Evolutionary conservation across 1,140 invertebrate species (phyloP), one percentile per base, ranked within the genome.

Genomic region (Neodiprion fabricii): DNA sequence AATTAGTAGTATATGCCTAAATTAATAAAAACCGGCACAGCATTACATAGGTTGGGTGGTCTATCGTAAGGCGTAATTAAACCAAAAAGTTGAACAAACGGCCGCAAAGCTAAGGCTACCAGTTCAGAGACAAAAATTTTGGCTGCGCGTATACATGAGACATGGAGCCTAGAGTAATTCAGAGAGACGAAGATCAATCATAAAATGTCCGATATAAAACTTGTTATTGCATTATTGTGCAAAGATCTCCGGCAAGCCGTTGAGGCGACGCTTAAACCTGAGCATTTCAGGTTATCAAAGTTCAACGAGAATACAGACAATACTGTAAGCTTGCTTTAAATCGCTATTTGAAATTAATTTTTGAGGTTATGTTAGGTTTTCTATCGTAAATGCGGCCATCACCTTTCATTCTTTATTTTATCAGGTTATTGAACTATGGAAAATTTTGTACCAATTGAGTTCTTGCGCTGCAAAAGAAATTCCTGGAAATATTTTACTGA

Each of bases 271-370:
- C 72, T 86, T 17, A 82, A 80, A 70, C 80, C 81, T 1, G 82
- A 86, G 47, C 76, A 84, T 73, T 83, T 86, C 50, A 77, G 79
- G 74, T 69, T 80, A 68, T 79, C 81, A 9, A 84, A 85, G 66
- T 80, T 78, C 10, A 76, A 84, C 68, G 67, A 69, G 50, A 67
- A 69, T 21, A 72, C 75, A 1, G 72, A 81, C 5, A 72, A 77
- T 40, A 61, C 75, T 40, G 84, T 85, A 71, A 82, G 83, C 82
- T 21, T 67, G n/a, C 48, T 4, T 53, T 48, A 50, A 17, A 47
- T 68, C 17, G 8, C 40, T 28, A 7, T 8, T 61, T 61, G 11
- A 61, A 61, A 12, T 8, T 17, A 61, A 14, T 17, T 61, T 61
- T 61, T 61, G 8, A 61, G 53, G 53, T 61, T 61, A 61, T 61